Evolutionary conservation across 2,888 invertebrate species (phyloP).

Genomic region (Torymus texanus): DNA sequence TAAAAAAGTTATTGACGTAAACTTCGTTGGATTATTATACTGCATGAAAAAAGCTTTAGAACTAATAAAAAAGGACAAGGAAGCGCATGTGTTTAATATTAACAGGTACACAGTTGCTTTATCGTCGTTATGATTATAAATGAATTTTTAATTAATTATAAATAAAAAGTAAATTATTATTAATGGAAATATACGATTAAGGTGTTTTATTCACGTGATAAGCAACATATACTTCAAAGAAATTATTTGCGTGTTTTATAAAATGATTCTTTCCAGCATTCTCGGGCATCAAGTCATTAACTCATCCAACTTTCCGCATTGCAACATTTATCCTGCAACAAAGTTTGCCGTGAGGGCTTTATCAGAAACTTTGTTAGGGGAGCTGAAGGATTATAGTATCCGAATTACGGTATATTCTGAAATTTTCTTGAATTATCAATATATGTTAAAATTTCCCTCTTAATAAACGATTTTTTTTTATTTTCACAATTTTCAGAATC

Average conservation of each 20-base stretch:
- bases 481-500: too few species aligned
- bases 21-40: too few species aligned
- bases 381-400: not conserved
- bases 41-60: too few species aligned
- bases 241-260: conserved; percentile 21
- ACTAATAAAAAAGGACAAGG: too few species aligned
- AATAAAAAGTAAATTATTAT: not conserved
- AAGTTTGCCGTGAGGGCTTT: conserved; percentile 19
- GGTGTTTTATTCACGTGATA: not conserved
- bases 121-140: too few species aligned
- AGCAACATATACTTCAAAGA: conserved; percentile 1
- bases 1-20: too few species aligned
- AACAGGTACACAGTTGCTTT: too few species aligned
- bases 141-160: too few species aligned
- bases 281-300: conserved; percentile 15
- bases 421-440: conserved; percentile 11
- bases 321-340: conserved; percentile 37
- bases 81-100: too few species aligned
- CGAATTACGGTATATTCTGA: not conserved
- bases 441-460: not conserved
- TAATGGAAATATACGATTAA: not conserved
- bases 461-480: not conserved
- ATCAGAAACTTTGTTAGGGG: not conserved
- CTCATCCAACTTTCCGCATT: conserved; percentile 3
- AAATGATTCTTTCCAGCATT: conserved; percentile 17